These are phyloP conservation scores for Laothoe populi DNA, from an alignment of 2,888 invertebrate species.

Conservation along the genomic window DNA sequence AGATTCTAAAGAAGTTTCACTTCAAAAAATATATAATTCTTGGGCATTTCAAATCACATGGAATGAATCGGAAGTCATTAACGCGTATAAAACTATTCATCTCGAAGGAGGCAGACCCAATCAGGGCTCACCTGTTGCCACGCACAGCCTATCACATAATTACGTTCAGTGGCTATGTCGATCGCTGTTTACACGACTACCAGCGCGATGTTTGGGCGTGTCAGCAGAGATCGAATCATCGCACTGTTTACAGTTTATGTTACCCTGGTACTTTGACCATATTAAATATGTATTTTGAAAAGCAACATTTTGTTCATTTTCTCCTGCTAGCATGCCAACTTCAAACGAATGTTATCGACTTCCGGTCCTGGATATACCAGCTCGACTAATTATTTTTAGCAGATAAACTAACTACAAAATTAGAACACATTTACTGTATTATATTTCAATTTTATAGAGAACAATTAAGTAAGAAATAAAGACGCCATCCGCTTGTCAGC, in stretches of 20 bases:
- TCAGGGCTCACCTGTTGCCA: slow-evolving; percentile 10
- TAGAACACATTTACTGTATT: no score
- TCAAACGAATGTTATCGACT: no score
- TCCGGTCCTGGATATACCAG: no score
- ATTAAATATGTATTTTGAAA: slow-evolving; percentile 2
- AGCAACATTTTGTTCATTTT: no score
- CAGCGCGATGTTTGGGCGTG: slow-evolving; percentile 26
- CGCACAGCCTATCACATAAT: slow-evolving; percentile 29
- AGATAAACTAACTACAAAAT: no score
- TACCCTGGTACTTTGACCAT: slow-evolving; percentile 23
- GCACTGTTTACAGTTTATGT: slow-evolving; percentile 34
- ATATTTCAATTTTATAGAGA: no score
- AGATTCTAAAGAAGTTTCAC: no score
- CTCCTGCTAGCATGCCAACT: no score
- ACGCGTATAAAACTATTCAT: background rate
- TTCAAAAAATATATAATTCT: no score
- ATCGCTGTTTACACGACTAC: slow-evolving; percentile 34
- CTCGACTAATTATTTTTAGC: no score
- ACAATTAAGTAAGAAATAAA: no score
- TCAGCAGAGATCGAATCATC: slow-evolving; percentile 37
- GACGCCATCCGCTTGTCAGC: no score
- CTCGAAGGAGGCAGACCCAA: background rate
- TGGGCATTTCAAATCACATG: background rate
- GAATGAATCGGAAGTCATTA: background rate
- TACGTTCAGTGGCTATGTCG: slow-evolving; percentile 32